Percentiles rank a stretch among this genome's conserved stretches.
Evolutionary conservation across 2,888 invertebrate genomes (phyloP).

Genomic region (Masnerella sp.): DNA sequence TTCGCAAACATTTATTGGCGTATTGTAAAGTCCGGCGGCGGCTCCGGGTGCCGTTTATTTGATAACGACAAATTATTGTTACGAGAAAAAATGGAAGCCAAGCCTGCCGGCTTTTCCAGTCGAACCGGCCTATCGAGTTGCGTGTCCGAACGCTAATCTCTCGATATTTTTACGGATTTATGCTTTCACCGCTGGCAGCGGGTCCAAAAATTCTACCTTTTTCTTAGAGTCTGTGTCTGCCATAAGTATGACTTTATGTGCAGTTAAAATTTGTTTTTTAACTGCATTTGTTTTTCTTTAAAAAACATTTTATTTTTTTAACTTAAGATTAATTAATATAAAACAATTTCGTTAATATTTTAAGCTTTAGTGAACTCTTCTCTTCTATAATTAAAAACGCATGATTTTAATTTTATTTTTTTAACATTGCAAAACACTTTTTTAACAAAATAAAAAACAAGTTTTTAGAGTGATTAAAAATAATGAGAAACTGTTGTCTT

Average conservation of each 20-base stretch:
- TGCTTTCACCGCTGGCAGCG: conserved; percentile 64
- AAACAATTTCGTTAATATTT: too few relatives aligned
- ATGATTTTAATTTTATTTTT: too few relatives aligned
- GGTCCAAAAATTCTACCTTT: conserved; percentile 22
- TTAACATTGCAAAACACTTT: too few relatives aligned
- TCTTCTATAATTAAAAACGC: too few relatives aligned
- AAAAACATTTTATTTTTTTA: too few relatives aligned
- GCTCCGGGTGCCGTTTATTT: conserved; percentile 67
- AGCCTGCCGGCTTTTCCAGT: conserved; percentile 59
- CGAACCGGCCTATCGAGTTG: conserved; percentile 67
- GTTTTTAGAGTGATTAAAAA: too few relatives aligned
- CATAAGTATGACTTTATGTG: conserved; percentile 23
- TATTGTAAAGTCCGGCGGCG: conserved; percentile 64
- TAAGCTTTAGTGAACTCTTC: too few relatives aligned
- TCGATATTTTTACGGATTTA: conserved; percentile 77
- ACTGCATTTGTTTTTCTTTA: too few relatives aligned
- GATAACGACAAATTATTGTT: conserved; percentile 78
- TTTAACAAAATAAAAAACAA: too few relatives aligned
- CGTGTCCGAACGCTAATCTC: conserved; percentile 75
- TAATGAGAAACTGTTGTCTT: too few relatives aligned
- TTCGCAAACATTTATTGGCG: conserved; percentile 74
- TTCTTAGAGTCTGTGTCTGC: conserved; percentile 33
- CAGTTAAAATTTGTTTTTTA: neutral
- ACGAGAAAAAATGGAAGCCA: conserved; percentile 74
- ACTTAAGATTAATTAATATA: too few relatives aligned